These are phyloP conservation scores for Oryzias dopingdopingensis DNA, from an alignment of 2,797 vertebrate genomes.

Conservation along the genomic window DNA sequence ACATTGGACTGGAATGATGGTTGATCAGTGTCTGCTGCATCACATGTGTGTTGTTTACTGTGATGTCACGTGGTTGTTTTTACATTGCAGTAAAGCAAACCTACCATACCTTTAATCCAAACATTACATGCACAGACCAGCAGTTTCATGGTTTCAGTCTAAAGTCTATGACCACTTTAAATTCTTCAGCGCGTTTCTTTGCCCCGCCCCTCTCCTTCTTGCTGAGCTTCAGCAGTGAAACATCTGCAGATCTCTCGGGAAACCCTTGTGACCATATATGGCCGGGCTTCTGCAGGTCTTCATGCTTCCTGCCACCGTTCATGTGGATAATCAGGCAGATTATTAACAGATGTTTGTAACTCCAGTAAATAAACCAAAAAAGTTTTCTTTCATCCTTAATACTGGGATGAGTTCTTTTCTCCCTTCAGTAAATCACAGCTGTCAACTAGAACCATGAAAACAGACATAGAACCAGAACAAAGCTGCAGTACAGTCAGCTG, in stretches of 20 bases:
- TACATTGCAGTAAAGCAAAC: too few relatives aligned
- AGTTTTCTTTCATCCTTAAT: constrained; percentile 8
- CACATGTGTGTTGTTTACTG: too few relatives aligned
- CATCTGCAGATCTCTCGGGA: constrained; percentile 34
- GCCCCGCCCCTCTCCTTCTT: too few relatives aligned
- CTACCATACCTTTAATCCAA: too few relatives aligned
- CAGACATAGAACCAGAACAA: too few relatives aligned
- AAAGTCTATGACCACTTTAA: not conserved
- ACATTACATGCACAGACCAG: too few relatives aligned
- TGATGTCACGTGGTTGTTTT: too few relatives aligned
- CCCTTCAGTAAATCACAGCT: not conserved
- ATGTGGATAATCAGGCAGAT: constrained; percentile 53
- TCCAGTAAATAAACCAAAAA: constrained; percentile 20
- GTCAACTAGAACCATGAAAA: not conserved
- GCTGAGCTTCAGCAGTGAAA: constrained; percentile 14
- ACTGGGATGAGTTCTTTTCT: not conserved
- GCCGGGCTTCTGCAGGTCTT: constrained; percentile 19
- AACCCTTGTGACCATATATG: constrained; percentile 49
- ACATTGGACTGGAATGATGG: too few relatives aligned
- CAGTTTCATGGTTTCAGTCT: constrained; percentile 3
- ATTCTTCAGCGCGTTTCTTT: not conserved
- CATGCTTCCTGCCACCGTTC: constrained; percentile 28
- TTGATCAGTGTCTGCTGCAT: too few relatives aligned
- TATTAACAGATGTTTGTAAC: constrained; percentile 47
- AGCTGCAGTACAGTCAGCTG: too few relatives aligned